These are phyloP conservation scores for Argyra leucocephala DNA, from an alignment of 2,888 invertebrate genomes.

Conservation along the genomic window DNA sequence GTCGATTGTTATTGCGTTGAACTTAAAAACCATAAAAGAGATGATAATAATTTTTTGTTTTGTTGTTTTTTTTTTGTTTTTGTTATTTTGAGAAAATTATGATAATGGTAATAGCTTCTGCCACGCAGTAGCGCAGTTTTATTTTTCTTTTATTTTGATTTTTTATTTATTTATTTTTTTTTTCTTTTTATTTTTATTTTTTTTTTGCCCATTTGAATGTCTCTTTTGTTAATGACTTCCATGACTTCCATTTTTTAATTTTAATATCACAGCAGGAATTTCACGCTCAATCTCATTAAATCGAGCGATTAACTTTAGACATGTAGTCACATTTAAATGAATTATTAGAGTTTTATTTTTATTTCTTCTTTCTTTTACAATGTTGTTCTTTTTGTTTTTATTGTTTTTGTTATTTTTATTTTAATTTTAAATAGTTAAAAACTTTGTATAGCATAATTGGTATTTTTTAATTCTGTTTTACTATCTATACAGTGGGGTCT, in stretches of 20 bases:
- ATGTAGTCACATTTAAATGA: slow-evolving; percentile 6
- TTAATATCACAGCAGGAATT: slow-evolving; percentile 6
- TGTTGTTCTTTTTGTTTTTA: too few relatives aligned
- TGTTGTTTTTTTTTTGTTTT: background rate
- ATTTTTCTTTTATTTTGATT: background rate
- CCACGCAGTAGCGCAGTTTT: background rate
- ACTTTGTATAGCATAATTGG: too few relatives aligned
- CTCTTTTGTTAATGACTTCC: slow-evolving; percentile 6
- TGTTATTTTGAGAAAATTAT: background rate
- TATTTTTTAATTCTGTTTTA: too few relatives aligned
- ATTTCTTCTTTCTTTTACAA: too few relatives aligned
- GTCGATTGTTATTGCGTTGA: background rate
- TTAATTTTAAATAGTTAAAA: too few relatives aligned
- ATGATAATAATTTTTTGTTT: background rate
- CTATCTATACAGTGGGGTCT: too few relatives aligned
- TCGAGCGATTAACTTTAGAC: background rate
- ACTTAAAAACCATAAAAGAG: background rate
- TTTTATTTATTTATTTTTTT: background rate
- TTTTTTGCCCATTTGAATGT: slow-evolving; percentile 3
- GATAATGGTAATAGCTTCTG: slow-evolving; percentile 3
- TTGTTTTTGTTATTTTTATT: too few relatives aligned
- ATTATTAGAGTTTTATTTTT: background rate
- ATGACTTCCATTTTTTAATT: slow-evolving; percentile 6
- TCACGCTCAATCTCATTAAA: slow-evolving; percentile 6
- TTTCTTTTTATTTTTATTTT: background rate